Evolutionary conservation across 2,888 invertebrate species (phyloP), one percentile per base, ranked within the genome.

Genomic region (Drosophila pegasa): DNA sequence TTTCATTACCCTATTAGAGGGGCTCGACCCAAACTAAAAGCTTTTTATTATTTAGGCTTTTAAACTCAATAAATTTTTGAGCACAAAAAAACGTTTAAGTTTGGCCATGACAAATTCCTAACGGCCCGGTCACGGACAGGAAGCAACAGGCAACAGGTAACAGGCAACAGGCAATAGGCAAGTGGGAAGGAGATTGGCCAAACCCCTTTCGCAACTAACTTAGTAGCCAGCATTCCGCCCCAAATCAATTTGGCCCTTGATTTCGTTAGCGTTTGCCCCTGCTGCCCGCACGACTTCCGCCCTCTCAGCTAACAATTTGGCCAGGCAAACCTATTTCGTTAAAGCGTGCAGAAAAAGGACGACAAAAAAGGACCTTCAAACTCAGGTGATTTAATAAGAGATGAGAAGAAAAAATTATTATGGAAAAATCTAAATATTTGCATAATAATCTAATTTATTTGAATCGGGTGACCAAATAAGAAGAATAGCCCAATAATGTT

Each of bases 271-370:
- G 38, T 72, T 75, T 57, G 29, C 22, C 25, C 38, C 29, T 29
- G 31, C 33, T 64, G 50, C 37, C n/a, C 62, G 27, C 52, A 55
- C 73, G 78, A 85, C 89, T 83, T 90, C 89, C 90, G 89, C 29
- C 56, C 58, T 73, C 52, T 12, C 40, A 41, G 38, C 77, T 79
- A 54, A 71, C 73, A 71, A 66, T 61, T 56, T 80, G 72, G 60
- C 69, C 67, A 69, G 69, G 69, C 66, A 80, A 74, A 80, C 66
- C 67, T 50, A 75, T 62, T 70, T 33, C 40, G 33, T 63, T 70
- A 22, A 45, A 37, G 37, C 40, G 8, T 20, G 3, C 38, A 70
- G 12, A 25, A 31, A 62, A 63, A 50, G 8, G 8, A 16, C 8
- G n/a, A 29, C 6, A 29, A 45, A 45, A 43, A 45, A 22, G 40